These are phyloP conservation scores for Semnornis frantzii DNA, from an alignment of 2,113 vertebrate genomes.

Conservation along the genomic window DNA sequence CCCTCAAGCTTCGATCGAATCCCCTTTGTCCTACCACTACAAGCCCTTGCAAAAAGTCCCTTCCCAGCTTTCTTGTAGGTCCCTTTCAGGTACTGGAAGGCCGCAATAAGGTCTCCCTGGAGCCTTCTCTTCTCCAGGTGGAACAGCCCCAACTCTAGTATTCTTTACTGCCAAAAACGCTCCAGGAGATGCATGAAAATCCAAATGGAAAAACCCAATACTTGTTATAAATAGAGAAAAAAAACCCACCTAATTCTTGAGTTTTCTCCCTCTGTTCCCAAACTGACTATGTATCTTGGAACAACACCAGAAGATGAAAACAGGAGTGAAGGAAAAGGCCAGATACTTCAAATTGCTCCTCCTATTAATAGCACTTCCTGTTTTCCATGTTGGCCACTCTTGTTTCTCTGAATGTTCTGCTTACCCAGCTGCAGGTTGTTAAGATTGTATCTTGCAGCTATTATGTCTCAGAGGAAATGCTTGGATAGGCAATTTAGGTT, in stretches of 20 bases:
- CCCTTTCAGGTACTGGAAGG: no score
- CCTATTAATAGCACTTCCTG: constrained; percentile 24
- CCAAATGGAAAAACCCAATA: background rate
- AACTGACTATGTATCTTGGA: background rate
- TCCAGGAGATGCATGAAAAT: background rate
- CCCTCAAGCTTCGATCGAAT: no score
- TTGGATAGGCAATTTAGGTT: background rate
- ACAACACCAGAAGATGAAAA: background rate
- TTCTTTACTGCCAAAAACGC: background rate
- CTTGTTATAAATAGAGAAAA: background rate
- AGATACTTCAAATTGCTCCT: background rate
- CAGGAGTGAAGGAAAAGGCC: background rate
- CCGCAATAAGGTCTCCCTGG: no score
- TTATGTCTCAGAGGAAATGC: constrained; percentile 28
- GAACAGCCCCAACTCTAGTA: no score
- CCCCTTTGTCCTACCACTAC: no score
- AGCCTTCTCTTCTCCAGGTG: no score
- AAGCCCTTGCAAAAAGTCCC: no score
- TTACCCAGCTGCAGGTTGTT: constrained; percentile 45
- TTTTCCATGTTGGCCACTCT: background rate
- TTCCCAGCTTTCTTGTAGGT: no score
- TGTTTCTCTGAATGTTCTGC: constrained; percentile 14
- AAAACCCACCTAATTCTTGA: fast-evolving
- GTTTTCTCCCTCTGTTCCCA: background rate
- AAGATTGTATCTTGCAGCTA: constrained; percentile 20